phyloP scores from a whole-genome alignment of 2,888 invertebrate genomes.

The Steromphala cineraria region DNA sequence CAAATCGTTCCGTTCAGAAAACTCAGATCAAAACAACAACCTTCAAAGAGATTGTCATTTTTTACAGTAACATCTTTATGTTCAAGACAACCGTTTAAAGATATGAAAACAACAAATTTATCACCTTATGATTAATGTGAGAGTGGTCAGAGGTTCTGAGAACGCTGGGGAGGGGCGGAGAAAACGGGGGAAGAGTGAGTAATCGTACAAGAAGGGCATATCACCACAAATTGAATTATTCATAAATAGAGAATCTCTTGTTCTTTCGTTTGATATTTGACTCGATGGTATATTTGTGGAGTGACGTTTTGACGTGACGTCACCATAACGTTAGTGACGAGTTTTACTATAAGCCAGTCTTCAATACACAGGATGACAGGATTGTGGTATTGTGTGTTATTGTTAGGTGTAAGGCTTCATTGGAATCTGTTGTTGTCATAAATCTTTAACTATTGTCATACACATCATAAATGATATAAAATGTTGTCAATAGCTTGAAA shows the following conservation, averaged over 20 bases:
- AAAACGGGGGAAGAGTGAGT: not conserved
- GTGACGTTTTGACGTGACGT: no score
- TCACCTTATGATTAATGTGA: not conserved
- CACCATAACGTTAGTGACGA: no score
- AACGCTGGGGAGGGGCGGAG: not conserved
- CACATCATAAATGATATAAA: no score
- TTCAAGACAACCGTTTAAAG: not conserved
- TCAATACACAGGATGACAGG: no score
- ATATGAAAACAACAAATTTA: conserved; percentile 19
- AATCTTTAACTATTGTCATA: no score
- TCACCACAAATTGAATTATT: conserved; percentile 13
- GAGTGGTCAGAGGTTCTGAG: not conserved
- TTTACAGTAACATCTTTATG: conserved; percentile 17
- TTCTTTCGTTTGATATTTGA: conserved; percentile 15
- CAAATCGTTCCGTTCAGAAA: no score
- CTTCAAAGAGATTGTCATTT: not conserved
- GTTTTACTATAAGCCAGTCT: no score
- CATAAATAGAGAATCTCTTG: not conserved
- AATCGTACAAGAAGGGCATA: not conserved
- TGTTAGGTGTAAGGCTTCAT: no score
- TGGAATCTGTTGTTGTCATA: no score
- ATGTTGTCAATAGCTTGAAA: no score
- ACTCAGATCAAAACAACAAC: not conserved
- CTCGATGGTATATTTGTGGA: not conserved
- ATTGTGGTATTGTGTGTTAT: no score